These are phyloP conservation scores for Albula glossodonta DNA, from an alignment of 2,113 vertebrate species.

Conservation along the genomic window DNA sequence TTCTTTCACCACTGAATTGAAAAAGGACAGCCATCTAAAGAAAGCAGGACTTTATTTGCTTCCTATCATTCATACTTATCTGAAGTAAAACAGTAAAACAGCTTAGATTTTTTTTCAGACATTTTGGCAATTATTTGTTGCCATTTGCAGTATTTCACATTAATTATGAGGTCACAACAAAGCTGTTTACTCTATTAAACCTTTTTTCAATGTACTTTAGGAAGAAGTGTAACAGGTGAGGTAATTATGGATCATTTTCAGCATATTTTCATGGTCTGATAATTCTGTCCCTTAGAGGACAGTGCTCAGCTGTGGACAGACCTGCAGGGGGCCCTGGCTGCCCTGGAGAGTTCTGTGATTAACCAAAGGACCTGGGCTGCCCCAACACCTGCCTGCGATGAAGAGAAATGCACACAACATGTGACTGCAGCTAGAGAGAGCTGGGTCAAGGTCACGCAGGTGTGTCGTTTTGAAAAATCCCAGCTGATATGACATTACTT, in stretches of 20 bases:
- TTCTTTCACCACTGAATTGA: neutral
- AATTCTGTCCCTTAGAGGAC: constrained; percentile 36
- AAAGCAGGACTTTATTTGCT: neutral
- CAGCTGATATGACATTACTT: neutral
- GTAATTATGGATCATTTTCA: neutral
- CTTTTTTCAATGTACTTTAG: neutral
- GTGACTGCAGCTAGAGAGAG: constrained; percentile 64
- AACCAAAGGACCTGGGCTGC: constrained; percentile 64
- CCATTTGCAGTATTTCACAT: too few relatives aligned
- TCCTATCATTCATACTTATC: neutral
- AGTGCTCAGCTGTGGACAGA: constrained; percentile 63
- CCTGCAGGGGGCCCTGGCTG: constrained; percentile 76
- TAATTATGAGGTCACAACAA: neutral
- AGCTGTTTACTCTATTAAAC: neutral
- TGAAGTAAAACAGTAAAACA: neutral
- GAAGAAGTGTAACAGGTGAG: neutral
- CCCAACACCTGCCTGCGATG: constrained; percentile 52
- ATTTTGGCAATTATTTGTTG: too few relatives aligned
- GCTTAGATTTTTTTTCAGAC: too few relatives aligned
- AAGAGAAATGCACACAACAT: constrained; percentile 40
- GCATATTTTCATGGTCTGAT: neutral
- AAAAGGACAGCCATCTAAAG: constrained; percentile 7
- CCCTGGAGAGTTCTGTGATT: constrained; percentile 75
- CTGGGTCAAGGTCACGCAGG: constrained; percentile 61
- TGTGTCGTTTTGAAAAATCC: constrained; percentile 31